Base-by-base conservation (phyloP, 2,888 invertebrate genomes). In the Athrips mouffetella region DNA sequence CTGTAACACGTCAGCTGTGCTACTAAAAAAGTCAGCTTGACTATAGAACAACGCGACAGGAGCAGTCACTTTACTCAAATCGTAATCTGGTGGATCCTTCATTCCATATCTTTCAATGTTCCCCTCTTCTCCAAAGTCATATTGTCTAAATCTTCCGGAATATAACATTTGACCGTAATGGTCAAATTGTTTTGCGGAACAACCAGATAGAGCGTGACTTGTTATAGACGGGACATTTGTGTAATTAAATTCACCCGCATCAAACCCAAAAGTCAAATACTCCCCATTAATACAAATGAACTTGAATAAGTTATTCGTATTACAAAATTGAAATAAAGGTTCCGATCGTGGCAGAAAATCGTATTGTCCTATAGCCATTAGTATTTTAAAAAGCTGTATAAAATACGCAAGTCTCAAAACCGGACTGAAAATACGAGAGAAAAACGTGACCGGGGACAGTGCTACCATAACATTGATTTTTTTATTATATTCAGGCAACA, bases 1-100 rank as follows among this genome's bases (percentile, higher is more conserved):
- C 13, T 78, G 71, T 31, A 89, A 70, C 0, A 92, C 91, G 50
- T 93, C 92, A 56, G 71, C 69, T 2, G 89, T 81, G 46, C 89
- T 80, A 1, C 92, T 90, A n/a, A 94, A 67, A 90, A 91, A 91
- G 69, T 95, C 95, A 11, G 90, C 90, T 2, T 76, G 73, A 29
- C 80, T 75, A 8, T 42, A 42, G 3, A 18, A 16, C 10, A 42
- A 15, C 7, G 16, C 29, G 1, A 42, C 25, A 3, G 41, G 41
- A 10, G 29, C 29, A 2, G 15, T 42, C 1, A 42, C 41, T 18
- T 27, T 25, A 15, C 29, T 5, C 6, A 42, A 8, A 0, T 42
- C 39, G 45, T 71, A 71, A 8, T 45, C 47, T 2, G 66, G 65
- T 1, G 71, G 63, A 25, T 39, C 27, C 1, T 8, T 11, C 0